Evolutionary conservation across 2,888 invertebrate species (phyloP).

Genomic region (Lycaena phlaeas): DNA sequence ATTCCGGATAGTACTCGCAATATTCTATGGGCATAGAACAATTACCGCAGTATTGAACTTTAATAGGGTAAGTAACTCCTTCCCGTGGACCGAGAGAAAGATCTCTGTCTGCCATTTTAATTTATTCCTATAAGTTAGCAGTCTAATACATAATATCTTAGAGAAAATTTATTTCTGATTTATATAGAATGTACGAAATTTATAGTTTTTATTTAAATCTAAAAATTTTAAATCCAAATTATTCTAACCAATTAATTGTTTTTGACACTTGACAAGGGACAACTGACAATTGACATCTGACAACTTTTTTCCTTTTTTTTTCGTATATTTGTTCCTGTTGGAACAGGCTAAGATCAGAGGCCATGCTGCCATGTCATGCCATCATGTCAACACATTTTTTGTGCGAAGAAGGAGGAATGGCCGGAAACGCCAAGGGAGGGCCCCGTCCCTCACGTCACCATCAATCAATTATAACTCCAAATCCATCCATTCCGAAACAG

Average conservation of each 20-base stretch:
- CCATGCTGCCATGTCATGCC: background rate
- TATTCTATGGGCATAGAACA: slow-evolving; percentile 98
- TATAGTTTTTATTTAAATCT: too few species aligned
- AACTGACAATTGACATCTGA: background rate
- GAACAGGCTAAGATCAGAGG: too few species aligned
- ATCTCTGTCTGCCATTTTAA: slow-evolving; percentile 71
- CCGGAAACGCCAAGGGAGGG: too few species aligned
- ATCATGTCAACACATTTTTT: too few species aligned
- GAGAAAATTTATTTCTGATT: background rate
- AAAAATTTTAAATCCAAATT: background rate
- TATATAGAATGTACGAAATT: background rate
- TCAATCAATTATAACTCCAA: too few species aligned
- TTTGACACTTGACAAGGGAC: slow-evolving; percentile 5
- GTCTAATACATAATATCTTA: slow-evolving; percentile 5
- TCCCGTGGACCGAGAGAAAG: slow-evolving; percentile 78
- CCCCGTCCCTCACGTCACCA: too few species aligned
- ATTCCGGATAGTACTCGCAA: slow-evolving; percentile 98
- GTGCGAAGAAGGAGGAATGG: too few species aligned
- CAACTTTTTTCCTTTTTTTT: background rate
- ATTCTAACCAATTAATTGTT: background rate
- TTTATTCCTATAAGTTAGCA: slow-evolving; percentile 10
- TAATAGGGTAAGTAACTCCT: slow-evolving; percentile 85
- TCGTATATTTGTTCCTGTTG: too few species aligned
- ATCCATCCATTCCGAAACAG: too few species aligned
- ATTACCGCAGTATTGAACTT: slow-evolving; percentile 93